These are phyloP conservation scores for Nipponacmea schrenckii DNA, from an alignment of 2,888 invertebrate genomes.

Conservation along the genomic window DNA sequence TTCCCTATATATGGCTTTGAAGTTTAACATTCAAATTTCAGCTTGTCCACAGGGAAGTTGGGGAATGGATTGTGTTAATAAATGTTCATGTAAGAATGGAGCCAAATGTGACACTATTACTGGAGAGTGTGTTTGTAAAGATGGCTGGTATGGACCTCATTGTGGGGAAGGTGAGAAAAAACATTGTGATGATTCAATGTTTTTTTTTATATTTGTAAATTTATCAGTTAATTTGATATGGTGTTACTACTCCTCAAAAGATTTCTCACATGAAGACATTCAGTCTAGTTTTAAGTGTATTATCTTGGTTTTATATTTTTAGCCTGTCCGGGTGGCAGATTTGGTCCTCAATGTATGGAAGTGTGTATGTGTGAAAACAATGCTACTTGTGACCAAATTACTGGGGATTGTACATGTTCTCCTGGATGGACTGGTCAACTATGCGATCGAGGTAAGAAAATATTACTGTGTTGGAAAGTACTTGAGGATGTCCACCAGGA, in stretches of 20 bases:
- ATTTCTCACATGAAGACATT: too few species aligned
- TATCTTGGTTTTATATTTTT: slow-evolving; percentile 15
- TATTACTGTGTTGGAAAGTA: not conserved
- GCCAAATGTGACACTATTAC: slow-evolving; percentile 60
- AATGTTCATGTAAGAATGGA: slow-evolving; percentile 59
- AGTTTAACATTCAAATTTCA: slow-evolving; percentile 24
- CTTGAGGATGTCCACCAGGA: too few species aligned
- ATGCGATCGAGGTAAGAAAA: slow-evolving; percentile 59
- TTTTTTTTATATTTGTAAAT: not conserved
- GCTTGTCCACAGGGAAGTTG: slow-evolving; percentile 58
- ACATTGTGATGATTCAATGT: not conserved
- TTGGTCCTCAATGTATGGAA: slow-evolving; percentile 71
- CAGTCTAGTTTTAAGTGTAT: too few species aligned
- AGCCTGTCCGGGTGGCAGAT: slow-evolving; percentile 74
- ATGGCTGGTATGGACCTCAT: slow-evolving; percentile 63
- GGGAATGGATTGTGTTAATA: slow-evolving; percentile 60
- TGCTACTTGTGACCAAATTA: slow-evolving; percentile 89
- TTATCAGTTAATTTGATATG: too few species aligned
- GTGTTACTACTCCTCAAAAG: too few species aligned
- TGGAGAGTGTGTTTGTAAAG: slow-evolving; percentile 65
- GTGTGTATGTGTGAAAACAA: slow-evolving; percentile 64
- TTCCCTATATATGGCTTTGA: not conserved
- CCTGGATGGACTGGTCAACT: slow-evolving; percentile 59
- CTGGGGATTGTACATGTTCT: slow-evolving; percentile 72
- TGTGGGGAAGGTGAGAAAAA: slow-evolving; percentile 55